Percentiles rank a stretch among this genome's conserved stretches.
These are phyloP conservation scores for Varanus komodoensis DNA, from an alignment of 2,113 vertebrate genomes.

Conservation along the genomic window DNA sequence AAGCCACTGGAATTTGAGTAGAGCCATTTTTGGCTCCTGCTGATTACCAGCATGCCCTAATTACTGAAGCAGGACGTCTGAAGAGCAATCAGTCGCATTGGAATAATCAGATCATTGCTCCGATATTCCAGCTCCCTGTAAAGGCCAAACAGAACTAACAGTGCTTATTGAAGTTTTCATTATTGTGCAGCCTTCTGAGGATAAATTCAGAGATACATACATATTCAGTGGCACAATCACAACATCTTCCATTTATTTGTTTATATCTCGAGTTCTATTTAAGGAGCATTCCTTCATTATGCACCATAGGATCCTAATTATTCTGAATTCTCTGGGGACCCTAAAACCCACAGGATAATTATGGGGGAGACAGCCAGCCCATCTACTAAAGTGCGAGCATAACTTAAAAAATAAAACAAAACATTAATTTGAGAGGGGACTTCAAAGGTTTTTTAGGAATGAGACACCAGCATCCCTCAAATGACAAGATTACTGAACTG, in stretches of 20 bases:
- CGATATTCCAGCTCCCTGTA: slow-evolving; percentile 26
- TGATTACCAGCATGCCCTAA: slow-evolving; percentile 47
- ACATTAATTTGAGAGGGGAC: not conserved
- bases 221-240: not conserved
- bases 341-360: not conserved
- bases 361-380: not conserved
- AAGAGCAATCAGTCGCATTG: slow-evolving; percentile 59
- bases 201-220: slow-evolving; percentile 16
- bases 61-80: slow-evolving; percentile 50
- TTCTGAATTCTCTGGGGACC: not conserved
- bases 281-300: not conserved
- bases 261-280: not conserved
- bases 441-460: not conserved
- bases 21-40: slow-evolving; percentile 40
- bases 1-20: slow-evolving; percentile 49
- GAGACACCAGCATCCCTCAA: not conserved
- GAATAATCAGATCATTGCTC: slow-evolving; percentile 62
- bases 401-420: not conserved
- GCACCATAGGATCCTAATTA: not conserved
- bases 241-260: slow-evolving; percentile 6
- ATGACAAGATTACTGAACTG: not conserved
- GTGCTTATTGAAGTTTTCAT: not conserved
- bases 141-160: slow-evolving; percentile 16
- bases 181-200: not conserved
- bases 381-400: not conserved